These are phyloP conservation scores for Thaumetopoea pityocampa DNA, from an alignment of 1,140 invertebrate genomes.

Conservation along the genomic window DNA sequence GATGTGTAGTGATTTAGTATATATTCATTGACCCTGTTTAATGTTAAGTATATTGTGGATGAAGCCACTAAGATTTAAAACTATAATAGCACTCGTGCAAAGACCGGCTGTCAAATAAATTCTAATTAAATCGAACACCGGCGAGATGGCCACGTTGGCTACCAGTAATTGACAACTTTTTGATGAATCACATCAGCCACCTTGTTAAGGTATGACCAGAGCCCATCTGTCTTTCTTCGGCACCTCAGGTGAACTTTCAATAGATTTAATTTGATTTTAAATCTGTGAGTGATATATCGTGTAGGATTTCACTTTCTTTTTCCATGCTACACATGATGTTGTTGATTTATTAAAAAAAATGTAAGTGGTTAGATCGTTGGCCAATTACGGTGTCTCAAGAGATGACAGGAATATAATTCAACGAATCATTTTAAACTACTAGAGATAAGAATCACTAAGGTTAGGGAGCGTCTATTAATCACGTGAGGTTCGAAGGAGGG, in stretches of 20 bases:
- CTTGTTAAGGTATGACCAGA: slow-evolving; percentile 62
- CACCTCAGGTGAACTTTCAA: slow-evolving; percentile 38
- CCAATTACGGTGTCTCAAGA: too few species aligned
- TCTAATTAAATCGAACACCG: slow-evolving; percentile 63
- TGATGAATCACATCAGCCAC: slow-evolving; percentile 61
- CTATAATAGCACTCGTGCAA: too few species aligned
- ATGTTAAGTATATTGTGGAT: too few species aligned
- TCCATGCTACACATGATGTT: slow-evolving; percentile 8
- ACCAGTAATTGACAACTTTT: slow-evolving; percentile 66
- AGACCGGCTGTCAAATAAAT: slow-evolving; percentile 69
- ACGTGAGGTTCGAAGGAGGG: too few species aligned
- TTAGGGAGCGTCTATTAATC: too few species aligned
- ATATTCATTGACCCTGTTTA: slow-evolving; percentile 12
- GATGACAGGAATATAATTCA: too few species aligned
- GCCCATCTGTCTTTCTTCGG: slow-evolving; percentile 58
- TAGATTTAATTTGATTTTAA: slow-evolving; percentile 53
- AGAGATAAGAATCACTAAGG: too few species aligned
- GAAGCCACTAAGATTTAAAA: too few species aligned
- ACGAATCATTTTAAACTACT: too few species aligned
- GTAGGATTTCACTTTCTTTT: slow-evolving; percentile 29
- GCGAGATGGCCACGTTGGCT: slow-evolving; percentile 38
- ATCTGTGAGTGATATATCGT: slow-evolving; percentile 58
- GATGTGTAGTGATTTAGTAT: too few species aligned
- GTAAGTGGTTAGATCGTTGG: too few species aligned
- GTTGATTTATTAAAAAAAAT: too few species aligned